A percentile compares a stretch with the other conserved stretches of the same genome.
phyloP scores from a whole-genome alignment of 1,140 invertebrate genomes.

The Drosophila nigrodunni region DNA sequence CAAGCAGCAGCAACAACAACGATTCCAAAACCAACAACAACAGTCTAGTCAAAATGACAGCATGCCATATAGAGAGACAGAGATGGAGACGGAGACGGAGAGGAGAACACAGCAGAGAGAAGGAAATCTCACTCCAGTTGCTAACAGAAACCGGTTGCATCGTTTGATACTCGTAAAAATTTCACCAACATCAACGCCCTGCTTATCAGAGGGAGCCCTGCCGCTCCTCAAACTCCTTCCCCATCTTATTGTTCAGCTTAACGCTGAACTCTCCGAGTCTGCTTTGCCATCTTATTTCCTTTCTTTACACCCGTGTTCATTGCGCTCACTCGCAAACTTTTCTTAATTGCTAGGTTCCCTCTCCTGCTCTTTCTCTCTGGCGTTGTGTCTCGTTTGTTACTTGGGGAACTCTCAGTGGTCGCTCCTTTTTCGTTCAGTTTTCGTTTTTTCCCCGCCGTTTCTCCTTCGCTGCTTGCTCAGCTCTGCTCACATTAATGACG shows the following conservation, averaged over 20 bases:
- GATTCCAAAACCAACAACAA: slow-evolving; percentile 17
- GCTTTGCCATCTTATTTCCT: slow-evolving; percentile 69
- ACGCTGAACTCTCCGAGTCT: slow-evolving; percentile 19
- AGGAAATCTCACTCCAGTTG: slow-evolving; percentile 21
- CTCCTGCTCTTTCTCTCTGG: not conserved
- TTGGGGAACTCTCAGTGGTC: slow-evolving; percentile 41
- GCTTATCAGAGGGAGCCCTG: slow-evolving; percentile 44
- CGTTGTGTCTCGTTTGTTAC: slow-evolving; percentile 21
- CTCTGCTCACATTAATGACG: slow-evolving; percentile 60
- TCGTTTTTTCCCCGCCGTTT: slow-evolving; percentile 72
- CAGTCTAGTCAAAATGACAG: slow-evolving; percentile 65
- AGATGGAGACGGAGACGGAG: not conserved
- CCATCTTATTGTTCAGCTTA: not conserved
- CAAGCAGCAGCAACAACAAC: slow-evolving; percentile 48
- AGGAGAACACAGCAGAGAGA: not conserved
- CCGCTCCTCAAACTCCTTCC: not conserved
- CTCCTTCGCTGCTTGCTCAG: slow-evolving; percentile 35
- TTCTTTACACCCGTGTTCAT: slow-evolving; percentile 43
- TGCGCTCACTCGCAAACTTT: slow-evolving; percentile 43
- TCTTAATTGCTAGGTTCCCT: slow-evolving; percentile 55
- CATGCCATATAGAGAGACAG: slow-evolving; percentile 27
- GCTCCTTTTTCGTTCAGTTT: slow-evolving; percentile 75
- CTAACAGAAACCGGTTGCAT: slow-evolving; percentile 64
- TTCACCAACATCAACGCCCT: slow-evolving; percentile 59
- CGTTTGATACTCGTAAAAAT: slow-evolving; percentile 51